Base-by-base conservation (phyloP, 2,113 vertebrate species). In the Blennius ocellaris region DNA sequence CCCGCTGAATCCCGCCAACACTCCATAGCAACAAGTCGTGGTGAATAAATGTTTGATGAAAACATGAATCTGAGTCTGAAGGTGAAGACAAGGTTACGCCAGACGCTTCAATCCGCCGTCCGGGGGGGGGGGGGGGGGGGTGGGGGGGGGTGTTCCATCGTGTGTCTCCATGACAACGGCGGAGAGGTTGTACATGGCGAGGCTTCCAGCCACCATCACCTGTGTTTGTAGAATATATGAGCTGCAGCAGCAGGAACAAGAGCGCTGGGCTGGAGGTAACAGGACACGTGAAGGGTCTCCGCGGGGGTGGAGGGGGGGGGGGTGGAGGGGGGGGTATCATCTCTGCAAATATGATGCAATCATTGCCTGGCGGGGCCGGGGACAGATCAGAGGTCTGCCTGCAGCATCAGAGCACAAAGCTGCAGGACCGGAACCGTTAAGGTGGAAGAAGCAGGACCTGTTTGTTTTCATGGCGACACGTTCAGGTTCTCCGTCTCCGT, bases 91-190 rank as follows among this genome's bases (percentile, higher is more conserved):
- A 88, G 87, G 87, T 80, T 51, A 74, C 40, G 6, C 15, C 6
- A 41, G n/a, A 8, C 40, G 56, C 66, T 56, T 5, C 38, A n/a
- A n/a, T 73, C 73, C 58, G 44, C 53, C 44, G 8, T 73, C 73
- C 79, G 21, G 21, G 21, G 4, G 21, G 21, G 21, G 21, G 21
- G 21, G 4, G 21, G 21, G 21, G 21, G 76, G 73, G 66, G 73
- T 70, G 72, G 43, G 21, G 21, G 2, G 21, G 21, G 21, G 21
- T 2, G 21, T 30, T 30, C 21, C 70, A 74, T 30, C 57, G 69
- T 68, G 78, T 39, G 69, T 91, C 72, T 85, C 87, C 91, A 90
- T 87, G 87, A 80, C 89, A 84, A 90, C 86, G 6, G 65, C 3
- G 37, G 54, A 11, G 77, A 58, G 79, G 72, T 83, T 77, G 88